Evolutionary conservation across 2,888 invertebrate species (phyloP).

Genomic region (Elegia similella): DNA sequence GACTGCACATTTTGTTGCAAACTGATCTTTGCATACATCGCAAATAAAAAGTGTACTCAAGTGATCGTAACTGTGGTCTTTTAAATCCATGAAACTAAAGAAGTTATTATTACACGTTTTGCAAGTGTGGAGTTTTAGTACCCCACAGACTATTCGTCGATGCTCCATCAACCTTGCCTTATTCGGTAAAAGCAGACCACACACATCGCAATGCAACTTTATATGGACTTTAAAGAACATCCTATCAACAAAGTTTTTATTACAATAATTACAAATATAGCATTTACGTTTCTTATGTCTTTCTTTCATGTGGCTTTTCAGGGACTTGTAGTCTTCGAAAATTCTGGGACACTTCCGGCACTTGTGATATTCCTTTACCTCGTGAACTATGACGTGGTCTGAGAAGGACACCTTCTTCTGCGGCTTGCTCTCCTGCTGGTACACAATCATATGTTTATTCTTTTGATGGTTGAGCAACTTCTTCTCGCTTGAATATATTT

Average conservation of each 20-base stretch:
- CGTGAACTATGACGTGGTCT: slow-evolving; percentile 62
- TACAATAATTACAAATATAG: slow-evolving; percentile 69
- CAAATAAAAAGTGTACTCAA: slow-evolving; percentile 46
- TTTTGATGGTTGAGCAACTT: slow-evolving; percentile 56
- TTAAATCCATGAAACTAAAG: slow-evolving; percentile 60
- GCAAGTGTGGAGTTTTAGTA: slow-evolving; percentile 51
- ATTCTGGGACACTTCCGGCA: slow-evolving; percentile 66
- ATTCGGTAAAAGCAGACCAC: slow-evolving; percentile 44
- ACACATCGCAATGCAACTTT: slow-evolving; percentile 63
- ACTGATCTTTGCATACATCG: slow-evolving; percentile 66
- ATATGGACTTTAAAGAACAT: slow-evolving; percentile 70
- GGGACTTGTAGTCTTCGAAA: slow-evolving; percentile 49
- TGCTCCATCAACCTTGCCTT: slow-evolving; percentile 49
- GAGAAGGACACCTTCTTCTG: slow-evolving; percentile 67
- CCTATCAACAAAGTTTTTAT: slow-evolving; percentile 60
- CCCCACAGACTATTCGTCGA: slow-evolving; percentile 45
- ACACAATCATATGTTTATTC: slow-evolving; percentile 61
- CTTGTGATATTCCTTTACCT: slow-evolving; percentile 60
- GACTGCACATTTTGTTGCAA: slow-evolving; percentile 50
- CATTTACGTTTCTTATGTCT: slow-evolving; percentile 66
- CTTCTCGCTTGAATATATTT: slow-evolving; percentile 52
- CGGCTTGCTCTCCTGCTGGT: slow-evolving; percentile 41
- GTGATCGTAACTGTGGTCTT: slow-evolving; percentile 66
- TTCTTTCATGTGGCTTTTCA: slow-evolving; percentile 55
- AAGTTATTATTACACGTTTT: slow-evolving; percentile 48